Evolutionary conservation across 2,888 invertebrate genomes (phyloP).

Genomic region (Beris morrisii): DNA sequence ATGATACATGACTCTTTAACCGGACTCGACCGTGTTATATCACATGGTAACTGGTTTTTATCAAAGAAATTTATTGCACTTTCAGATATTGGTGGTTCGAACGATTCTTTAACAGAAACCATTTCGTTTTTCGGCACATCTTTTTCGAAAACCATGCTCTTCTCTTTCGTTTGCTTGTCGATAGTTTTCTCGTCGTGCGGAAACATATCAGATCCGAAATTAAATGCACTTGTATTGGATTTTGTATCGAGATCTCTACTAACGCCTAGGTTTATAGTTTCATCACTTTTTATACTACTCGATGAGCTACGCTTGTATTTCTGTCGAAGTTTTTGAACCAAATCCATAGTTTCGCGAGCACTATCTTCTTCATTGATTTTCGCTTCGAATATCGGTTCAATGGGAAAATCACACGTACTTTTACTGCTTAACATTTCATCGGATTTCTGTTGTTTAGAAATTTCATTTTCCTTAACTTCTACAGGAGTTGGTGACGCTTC

Average conservation of each 20-base stretch:
- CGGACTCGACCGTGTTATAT: slow-evolving; percentile 32
- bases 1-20: background rate
- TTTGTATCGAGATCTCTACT: slow-evolving; percentile 9
- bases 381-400: slow-evolving; percentile 34
- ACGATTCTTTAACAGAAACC: background rate
- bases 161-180: slow-evolving; percentile 9
- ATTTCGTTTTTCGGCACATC: background rate
- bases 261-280: slow-evolving; percentile 38
- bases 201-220: slow-evolving; percentile 4
- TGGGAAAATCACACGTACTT: slow-evolving; percentile 3
- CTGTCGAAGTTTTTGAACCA: slow-evolving; percentile 81
- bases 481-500: slow-evolving; percentile 1
- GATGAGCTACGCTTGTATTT: slow-evolving; percentile 66
- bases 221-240: background rate
- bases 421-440: slow-evolving; percentile 24
- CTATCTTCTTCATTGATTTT: slow-evolving; percentile 65
- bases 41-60: slow-evolving; percentile 39
- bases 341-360: slow-evolving; percentile 78
- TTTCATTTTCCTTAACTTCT: background rate
- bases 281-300: slow-evolving; percentile 60
- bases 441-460: slow-evolving; percentile 7
- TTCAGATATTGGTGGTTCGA: slow-evolving; percentile 41
- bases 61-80: slow-evolving; percentile 43
- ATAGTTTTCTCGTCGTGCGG: background rate
- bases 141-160: slow-evolving; percentile 12